phyloP scores from a whole-genome alignment of 2,113 vertebrate species.

The Dicaeum eximium region DNA sequence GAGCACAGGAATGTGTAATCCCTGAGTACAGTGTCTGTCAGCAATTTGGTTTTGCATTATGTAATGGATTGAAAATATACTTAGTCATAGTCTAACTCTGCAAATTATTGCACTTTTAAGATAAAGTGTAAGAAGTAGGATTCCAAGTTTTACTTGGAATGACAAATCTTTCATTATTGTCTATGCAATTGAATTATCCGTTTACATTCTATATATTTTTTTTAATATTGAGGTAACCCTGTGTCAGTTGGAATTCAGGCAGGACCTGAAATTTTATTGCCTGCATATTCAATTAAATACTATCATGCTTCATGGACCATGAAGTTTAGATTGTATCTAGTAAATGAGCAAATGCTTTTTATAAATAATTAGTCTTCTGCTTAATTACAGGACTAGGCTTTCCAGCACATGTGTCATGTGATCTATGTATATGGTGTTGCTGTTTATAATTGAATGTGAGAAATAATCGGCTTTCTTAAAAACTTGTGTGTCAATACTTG shows the following conservation, averaged over 20 bases:
- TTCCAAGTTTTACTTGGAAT: not conserved
- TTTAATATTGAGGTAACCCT: not conserved
- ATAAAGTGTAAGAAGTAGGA: not conserved
- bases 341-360: conserved; percentile 26
- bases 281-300: not conserved
- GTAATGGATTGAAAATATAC: not conserved
- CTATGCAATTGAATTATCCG: not conserved
- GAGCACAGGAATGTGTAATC: not conserved
- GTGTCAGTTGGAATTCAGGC: not conserved
- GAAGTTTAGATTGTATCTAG: conserved; percentile 31
- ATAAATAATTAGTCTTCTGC: conserved; percentile 34
- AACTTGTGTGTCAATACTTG: not conserved
- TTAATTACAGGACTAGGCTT: conserved; percentile 48
- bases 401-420: not conserved
- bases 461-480: conserved; percentile 23
- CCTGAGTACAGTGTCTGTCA: fast-evolving
- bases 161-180: not conserved
- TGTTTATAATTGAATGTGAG: conserved; percentile 38
- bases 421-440: not conserved
- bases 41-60: not conserved
- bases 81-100: not conserved
- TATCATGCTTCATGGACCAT: not conserved
- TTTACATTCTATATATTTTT: not conserved
- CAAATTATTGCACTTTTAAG: not conserved
- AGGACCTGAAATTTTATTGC: not conserved